Evolutionary conservation across 30 jellyfish, hydroid and myxozoan genomes (phyloP).

Genomic region (Hydractinia symbiolongicarpus): DNA sequence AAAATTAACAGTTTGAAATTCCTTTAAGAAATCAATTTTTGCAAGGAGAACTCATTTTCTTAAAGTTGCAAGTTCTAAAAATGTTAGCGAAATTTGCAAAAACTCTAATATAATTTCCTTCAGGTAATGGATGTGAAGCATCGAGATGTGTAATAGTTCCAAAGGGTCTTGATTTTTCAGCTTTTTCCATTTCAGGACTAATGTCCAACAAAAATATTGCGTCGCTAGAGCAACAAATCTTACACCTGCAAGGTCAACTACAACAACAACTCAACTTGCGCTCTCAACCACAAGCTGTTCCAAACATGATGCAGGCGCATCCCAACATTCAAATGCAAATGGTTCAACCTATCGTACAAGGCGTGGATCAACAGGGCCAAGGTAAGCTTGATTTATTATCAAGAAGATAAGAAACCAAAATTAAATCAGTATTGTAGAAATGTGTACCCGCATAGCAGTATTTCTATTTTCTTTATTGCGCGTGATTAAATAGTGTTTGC

Average conservation of each 20-base stretch:
- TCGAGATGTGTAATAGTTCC: not conserved
- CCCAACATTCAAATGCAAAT: conserved; percentile 1
- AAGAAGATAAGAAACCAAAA: too few species aligned
- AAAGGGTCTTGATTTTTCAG: not conserved
- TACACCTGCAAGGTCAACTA: conserved; percentile 51
- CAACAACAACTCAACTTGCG: conserved; percentile 30
- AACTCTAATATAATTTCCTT: too few species aligned
- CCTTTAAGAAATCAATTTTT: too few species aligned
- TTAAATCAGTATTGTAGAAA: not conserved
- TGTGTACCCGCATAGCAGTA: not conserved
- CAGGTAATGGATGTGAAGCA: not conserved
- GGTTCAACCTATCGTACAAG: conserved; percentile 2
- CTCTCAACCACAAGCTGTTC: conserved; percentile 9
- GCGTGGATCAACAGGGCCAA: conserved; percentile 18
- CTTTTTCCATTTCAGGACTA: conserved; percentile 2
- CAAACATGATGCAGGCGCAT: not conserved
- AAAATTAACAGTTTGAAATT: too few species aligned
- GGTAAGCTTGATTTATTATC: not conserved
- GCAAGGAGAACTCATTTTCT: too few species aligned
- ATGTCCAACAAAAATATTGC: not conserved
- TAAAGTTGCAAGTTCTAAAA: too few species aligned
- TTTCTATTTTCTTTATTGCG: not conserved
- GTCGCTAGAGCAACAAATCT: conserved; percentile 55
- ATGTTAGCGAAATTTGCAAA: too few species aligned
- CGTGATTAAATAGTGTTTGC: not conserved